Base-by-base conservation (phyloP, 2,797 vertebrate species). In the Phrynocephalus guinanensis region DNA sequence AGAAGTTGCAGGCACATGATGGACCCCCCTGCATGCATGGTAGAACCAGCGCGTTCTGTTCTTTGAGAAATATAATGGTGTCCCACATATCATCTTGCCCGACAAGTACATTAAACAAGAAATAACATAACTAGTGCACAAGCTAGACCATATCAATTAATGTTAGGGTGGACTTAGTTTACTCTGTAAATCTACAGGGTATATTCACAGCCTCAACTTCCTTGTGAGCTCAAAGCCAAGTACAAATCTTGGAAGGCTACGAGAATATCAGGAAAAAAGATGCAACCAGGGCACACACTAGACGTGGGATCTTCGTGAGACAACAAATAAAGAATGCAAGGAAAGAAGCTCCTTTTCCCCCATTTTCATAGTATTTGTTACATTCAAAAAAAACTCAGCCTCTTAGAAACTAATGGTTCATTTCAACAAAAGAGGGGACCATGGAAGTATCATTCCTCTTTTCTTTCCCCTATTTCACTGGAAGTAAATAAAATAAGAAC, bases 41-140 rank as follows among this genome's bases (percentile, higher is more conserved):
- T n/a, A 72, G 48, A 72, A n/a, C 20, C 28, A 60, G 2, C n/a
- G 16, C 10, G 6, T 88, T 85, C 33, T 85, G 24, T 52, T 80
- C 33, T 82, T 30, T 16, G 48, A 20, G 87, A 20, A 87, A 70
- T 56, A 50, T 85, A 44, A 92, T 4, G 75, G 79, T 86, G 67
- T 89, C 2, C 85, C 75, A 82, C 86, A 28, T 86, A 76, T 52
- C 80, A 0, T 26, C 33, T 89, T 79, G 88, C 50, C 73, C 9
- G 84, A 78, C 87, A n/a, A 48, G 60, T 88, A 89, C 11, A 87
- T 38, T 73, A 91, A 87, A 75, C 30, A 87, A 77, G 22, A 56
- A 81, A 38, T 78, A 86, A 91, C 38, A 83, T 28, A 82, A 24
- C 24, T 80, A 72, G 81, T 50, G 16, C 81, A 77, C 48, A 91